phyloP scores from a whole-genome alignment of 2,888 invertebrate species.

The Pristionchus entomophagus region DNA sequence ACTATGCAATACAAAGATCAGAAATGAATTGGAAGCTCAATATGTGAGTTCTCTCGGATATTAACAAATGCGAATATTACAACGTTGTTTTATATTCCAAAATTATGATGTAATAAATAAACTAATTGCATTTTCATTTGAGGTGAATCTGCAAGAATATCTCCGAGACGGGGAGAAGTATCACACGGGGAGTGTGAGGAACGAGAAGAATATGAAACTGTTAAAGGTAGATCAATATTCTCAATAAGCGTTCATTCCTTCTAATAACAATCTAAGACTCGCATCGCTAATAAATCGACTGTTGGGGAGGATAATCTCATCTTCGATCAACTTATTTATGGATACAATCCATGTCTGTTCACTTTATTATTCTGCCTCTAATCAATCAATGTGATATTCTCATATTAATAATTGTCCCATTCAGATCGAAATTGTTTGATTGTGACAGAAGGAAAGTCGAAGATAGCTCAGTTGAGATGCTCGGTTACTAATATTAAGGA shows the following conservation, averaged over 20 bases:
- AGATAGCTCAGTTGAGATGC: slow-evolving; percentile 2
- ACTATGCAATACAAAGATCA: slow-evolving; percentile 35
- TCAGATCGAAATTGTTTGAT: slow-evolving; percentile 33
- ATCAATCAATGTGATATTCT: neutral
- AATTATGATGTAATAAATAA: too few relatives aligned
- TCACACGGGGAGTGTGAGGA: slow-evolving; percentile 9
- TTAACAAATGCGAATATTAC: too few relatives aligned
- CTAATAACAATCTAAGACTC: neutral
- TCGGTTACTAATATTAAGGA: neutral
- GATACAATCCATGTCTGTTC: slow-evolving; percentile 43
- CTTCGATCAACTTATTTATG: slow-evolving; percentile 42
- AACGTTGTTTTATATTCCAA: too few relatives aligned
- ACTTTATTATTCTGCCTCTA: neutral
- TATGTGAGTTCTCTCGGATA: neutral
- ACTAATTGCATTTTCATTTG: neutral
- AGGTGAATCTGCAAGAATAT: slow-evolving; percentile 42
- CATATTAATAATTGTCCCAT: too few relatives aligned
- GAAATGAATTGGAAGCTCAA: slow-evolving; percentile 39
- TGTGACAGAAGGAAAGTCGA: neutral
- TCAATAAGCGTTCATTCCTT: neutral
- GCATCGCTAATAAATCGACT: slow-evolving; percentile 9
- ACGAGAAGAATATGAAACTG: slow-evolving; percentile 13
- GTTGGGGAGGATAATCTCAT: slow-evolving; percentile 31
- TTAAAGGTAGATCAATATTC: slow-evolving; percentile 20
- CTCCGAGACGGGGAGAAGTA: slow-evolving; percentile 39